These are phyloP conservation scores for Macropus fuliginosus DNA, from an alignment of 2,797 vertebrate species.

Conservation along the genomic window DNA sequence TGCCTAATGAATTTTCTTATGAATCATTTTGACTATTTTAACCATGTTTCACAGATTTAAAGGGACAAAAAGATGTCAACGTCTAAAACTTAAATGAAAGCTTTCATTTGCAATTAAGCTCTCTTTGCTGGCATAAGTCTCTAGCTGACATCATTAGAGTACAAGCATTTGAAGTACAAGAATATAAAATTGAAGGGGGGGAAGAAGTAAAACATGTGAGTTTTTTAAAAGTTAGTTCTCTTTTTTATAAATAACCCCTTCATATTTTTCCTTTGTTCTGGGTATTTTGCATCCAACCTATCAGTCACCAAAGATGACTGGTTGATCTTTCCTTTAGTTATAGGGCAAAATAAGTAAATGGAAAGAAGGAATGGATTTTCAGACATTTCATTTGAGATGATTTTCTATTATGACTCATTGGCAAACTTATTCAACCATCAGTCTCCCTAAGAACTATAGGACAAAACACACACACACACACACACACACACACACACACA, in stretches of 20 bases:
- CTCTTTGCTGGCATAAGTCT: not conserved
- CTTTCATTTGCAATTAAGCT: conserved; percentile 18
- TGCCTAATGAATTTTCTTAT: not conserved
- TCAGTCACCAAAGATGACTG: not conserved
- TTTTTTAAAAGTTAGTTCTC: not conserved
- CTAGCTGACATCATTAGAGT: not conserved
- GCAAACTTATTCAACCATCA: not conserved
- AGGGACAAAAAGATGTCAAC: conserved; percentile 14
- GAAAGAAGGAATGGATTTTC: not conserved
- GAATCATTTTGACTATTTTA: conserved; percentile 54
- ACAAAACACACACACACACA: not conserved
- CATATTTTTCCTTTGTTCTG: conserved; percentile 5
- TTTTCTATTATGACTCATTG: not conserved
- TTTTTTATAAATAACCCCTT: conserved; percentile 5
- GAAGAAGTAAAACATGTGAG: not conserved
- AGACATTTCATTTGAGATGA: not conserved
- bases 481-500: too few relatives aligned
- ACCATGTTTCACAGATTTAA: not conserved
- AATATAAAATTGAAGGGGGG: not conserved
- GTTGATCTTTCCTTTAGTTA: conserved; percentile 38
- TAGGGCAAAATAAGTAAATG: not conserved
- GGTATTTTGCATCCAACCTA: not conserved
- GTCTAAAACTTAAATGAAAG: conserved; percentile 11
- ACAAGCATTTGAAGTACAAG: not conserved
- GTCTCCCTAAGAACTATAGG: not conserved